Evolutionary conservation across 2,797 vertebrate genomes (phyloP).

Genomic region (Lepidocolaptes lacrymiger): DNA sequence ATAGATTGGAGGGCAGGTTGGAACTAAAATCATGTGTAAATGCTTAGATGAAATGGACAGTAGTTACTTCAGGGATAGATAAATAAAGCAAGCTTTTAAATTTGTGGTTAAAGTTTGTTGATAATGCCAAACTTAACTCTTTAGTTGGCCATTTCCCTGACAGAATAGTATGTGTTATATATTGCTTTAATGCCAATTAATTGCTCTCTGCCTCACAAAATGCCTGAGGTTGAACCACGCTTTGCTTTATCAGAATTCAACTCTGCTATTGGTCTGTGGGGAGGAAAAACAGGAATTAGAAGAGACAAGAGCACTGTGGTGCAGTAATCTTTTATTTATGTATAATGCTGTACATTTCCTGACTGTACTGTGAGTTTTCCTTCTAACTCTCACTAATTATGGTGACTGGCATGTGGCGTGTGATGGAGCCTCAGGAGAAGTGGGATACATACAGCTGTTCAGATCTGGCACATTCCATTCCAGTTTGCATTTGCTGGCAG

Average conservation of each 20-base stretch:
- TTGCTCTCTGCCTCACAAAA: conserved; percentile 57
- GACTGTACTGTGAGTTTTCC: conserved; percentile 17
- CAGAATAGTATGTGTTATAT: neutral
- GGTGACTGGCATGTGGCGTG: conserved; percentile 39
- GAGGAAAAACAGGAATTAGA: conserved; percentile 47
- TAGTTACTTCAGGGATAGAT: neutral
- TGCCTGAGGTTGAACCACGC: conserved; percentile 44
- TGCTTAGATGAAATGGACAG: neutral
- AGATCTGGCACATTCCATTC: neutral
- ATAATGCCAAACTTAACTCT: neutral
- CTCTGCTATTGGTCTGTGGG: conserved; percentile 41
- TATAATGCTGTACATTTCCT: conserved; percentile 53
- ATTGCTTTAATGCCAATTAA: conserved; percentile 35
- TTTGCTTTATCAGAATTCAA: conserved; percentile 57
- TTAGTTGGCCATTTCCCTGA: neutral
- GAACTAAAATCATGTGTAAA: neutral
- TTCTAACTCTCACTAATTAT: conserved; percentile 45
- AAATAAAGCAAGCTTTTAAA: neutral
- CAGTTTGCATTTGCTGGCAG: neutral
- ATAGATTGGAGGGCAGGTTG: neutral
- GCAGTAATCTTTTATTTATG: conserved; percentile 69
- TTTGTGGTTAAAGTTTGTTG: neutral
- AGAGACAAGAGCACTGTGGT: conserved; percentile 53
- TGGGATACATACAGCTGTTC: conserved; percentile 47
- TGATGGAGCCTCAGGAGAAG: conserved; percentile 41